These are phyloP conservation scores for Chaetodon trifascialis DNA, from an alignment of 2,113 vertebrate genomes.

Conservation along the genomic window DNA sequence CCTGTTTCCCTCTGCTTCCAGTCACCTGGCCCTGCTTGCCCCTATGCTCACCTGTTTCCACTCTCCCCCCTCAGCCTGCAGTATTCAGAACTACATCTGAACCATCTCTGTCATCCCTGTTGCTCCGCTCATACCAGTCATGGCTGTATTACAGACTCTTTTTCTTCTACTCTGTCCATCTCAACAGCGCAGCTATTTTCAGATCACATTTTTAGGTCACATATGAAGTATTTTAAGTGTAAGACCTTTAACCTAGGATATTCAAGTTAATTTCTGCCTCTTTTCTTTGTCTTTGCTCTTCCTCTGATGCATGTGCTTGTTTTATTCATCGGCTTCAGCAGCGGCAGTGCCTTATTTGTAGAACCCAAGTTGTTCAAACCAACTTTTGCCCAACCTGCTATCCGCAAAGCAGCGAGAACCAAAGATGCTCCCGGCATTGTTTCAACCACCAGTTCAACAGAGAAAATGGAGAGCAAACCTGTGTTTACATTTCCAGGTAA, in stretches of 20 bases:
- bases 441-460: neutral
- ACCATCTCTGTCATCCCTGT: too few species aligned
- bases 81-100: too few species aligned
- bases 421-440: too few species aligned
- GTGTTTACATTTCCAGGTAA: neutral
- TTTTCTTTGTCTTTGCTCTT: neutral
- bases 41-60: too few species aligned
- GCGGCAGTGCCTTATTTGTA: neutral
- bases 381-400: rapidly evolving
- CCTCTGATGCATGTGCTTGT: neutral
- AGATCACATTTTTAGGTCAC: neutral
- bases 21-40: too few species aligned
- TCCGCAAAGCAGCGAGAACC: rapidly evolving
- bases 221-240: neutral
- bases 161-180: neutral
- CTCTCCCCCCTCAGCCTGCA: too few species aligned
- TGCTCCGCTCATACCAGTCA: too few species aligned
- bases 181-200: neutral
- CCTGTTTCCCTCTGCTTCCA: too few species aligned
- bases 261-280: neutral
- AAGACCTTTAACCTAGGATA: neutral
- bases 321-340: neutral
- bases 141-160: neutral
- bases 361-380: neutral
- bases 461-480: neutral